Base-by-base conservation (phyloP, 2,797 vertebrate genomes). In the Petrocephalus schoutedeni region DNA sequence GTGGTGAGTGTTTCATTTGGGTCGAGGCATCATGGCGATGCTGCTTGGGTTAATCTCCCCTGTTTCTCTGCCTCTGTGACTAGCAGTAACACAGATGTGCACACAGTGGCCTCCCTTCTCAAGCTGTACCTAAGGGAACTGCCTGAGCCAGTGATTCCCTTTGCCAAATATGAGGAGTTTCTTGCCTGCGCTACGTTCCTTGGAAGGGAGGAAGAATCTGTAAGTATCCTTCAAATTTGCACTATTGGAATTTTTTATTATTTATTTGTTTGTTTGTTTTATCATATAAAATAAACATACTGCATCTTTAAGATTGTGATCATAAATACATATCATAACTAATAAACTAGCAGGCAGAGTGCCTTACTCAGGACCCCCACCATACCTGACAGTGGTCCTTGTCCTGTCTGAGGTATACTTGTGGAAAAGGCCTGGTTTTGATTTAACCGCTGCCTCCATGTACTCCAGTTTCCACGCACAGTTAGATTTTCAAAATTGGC, bases 41-140 rank as follows among this genome's bases (percentile, higher is more conserved):
- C 5, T 80, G 41, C 36, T 21, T 3, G 58, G n/a, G 14, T n/a
- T 59, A 59, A 16, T 59, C 2, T 16, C 14, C n/a, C n/a, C 14
- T 59, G 14, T 9, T 80, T 80, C 23, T 85, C 56, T 87, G 67
- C 88, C 0, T 92, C 91, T 87, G 90, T 2, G 93, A 88, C 90
- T 88, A 51, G 61, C 95, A 99, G 98, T 93, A 98, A 95, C 91
- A 99, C 98, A 2, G 98, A 99, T 6, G 98, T 99, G 57, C 98
- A 99, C 89, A 99, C 98, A 0, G 98, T 99, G 49, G 98, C 98
- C 0, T 99, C 98, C 0, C 96, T 99, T 53, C 95, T 99, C 86
- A 99, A 99, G 93, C 95, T 99, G 86, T 99, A 99, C 91, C 96
- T 99, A 61, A 94, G 98, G 90, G 98, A 99, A 80, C 96, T 99